Evolutionary conservation across 2,113 vertebrate genomes (phyloP).

Genomic region (Callocephalon fimbriatum): DNA sequence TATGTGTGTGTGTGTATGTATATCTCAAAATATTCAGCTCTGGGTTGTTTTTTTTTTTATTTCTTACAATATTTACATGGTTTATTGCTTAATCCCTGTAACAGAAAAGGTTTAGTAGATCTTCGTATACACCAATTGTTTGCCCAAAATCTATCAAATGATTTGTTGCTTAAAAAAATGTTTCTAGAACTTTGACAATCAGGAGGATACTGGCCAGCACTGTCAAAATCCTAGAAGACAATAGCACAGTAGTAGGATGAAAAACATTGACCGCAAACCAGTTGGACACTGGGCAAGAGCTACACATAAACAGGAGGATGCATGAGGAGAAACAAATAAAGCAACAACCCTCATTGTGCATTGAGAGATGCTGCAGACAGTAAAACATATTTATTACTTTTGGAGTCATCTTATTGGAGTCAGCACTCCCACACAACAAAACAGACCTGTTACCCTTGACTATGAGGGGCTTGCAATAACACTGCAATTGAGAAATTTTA

Average conservation of each 20-base stretch:
- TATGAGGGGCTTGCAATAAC: neutral
- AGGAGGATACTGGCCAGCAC: neutral
- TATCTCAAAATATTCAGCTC: neutral
- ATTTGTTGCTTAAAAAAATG: neutral
- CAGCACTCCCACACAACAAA: neutral
- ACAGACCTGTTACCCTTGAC: neutral
- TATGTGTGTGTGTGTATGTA: neutral
- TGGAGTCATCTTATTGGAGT: neutral
- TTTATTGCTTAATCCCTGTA: neutral
- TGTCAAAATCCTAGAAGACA: neutral
- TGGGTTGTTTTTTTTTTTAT: neutral
- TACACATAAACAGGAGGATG: neutral
- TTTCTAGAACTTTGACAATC: neutral
- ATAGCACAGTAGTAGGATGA: neutral
- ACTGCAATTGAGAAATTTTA: neutral
- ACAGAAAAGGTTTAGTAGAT: neutral
- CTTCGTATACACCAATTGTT: neutral
- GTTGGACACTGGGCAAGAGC: neutral
- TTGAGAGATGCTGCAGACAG: neutral
- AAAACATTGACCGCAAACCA: neutral
- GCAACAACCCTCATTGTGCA: accelerated
- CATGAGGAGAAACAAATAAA: neutral
- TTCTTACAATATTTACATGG: neutral
- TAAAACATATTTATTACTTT: neutral
- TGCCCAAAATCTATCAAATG: neutral